Conservation (phyloP, 37 sponge, comb jelly and placozoan species). For the Lycopodina hypogea region DNA sequence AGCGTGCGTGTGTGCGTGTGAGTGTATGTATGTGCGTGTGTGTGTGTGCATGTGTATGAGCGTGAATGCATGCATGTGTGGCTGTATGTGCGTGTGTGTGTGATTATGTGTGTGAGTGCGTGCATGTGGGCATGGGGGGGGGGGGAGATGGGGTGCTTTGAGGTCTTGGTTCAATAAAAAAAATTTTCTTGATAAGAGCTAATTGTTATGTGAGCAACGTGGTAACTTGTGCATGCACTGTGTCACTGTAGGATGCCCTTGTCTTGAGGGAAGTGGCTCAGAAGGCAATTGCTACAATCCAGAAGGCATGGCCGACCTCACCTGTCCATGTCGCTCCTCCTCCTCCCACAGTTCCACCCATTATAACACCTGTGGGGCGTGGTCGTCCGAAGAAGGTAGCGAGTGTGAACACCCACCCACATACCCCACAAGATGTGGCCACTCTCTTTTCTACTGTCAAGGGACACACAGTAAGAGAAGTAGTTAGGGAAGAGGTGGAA, state of each 20-base stretch:
- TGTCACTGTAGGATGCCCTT: slow-evolving; percentile 45
- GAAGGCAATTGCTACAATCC: slow-evolving; percentile 10
- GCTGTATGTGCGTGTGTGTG: no score
- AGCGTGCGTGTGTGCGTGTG: no score
- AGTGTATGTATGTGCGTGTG: no score
- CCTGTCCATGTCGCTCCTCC: background rate
- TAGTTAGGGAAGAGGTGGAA: background rate
- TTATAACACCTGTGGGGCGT: background rate
- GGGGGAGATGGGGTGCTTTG: no score
- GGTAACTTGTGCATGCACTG: background rate
- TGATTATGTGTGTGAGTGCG: no score
- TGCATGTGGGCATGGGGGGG: no score
- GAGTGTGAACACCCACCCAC: background rate
- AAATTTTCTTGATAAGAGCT: no score
- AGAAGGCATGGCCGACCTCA: slow-evolving; percentile 17
- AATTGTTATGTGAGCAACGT: no score
- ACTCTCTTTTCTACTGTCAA: slow-evolving; percentile 14
- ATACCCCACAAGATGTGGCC: background rate
- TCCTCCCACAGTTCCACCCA: slow-evolving; percentile 1
- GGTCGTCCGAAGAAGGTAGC: background rate
- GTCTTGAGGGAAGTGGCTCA: slow-evolving; percentile 32
- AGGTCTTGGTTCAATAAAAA: no score
- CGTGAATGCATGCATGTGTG: no score
- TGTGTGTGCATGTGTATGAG: no score
- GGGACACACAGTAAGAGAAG: slow-evolving; percentile 6